Evolutionary conservation across 2,888 invertebrate genomes (phyloP).

Genomic region (Agriotes lineatus): DNA sequence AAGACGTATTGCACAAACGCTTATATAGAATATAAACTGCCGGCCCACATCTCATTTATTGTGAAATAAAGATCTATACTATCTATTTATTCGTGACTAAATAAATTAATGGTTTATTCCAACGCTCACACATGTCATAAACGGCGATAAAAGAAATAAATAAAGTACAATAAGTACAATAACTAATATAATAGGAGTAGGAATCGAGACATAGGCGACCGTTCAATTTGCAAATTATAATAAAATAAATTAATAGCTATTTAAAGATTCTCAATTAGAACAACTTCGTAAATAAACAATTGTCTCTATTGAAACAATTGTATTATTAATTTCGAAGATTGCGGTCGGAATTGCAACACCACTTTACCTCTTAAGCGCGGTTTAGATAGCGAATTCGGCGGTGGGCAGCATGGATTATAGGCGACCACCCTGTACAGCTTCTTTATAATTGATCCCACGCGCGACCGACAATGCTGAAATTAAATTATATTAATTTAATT

Average conservation of each 20-base stretch:
- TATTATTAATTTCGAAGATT: slow-evolving; percentile 35
- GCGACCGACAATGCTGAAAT: slow-evolving; percentile 26
- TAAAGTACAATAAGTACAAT: slow-evolving; percentile 38
- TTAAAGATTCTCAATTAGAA: slow-evolving; percentile 37
- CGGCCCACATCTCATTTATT: slow-evolving; percentile 27
- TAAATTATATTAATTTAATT: slow-evolving; percentile 57
- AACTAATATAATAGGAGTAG: slow-evolving; percentile 31
- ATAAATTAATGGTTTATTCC: slow-evolving; percentile 40
- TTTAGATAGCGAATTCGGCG: slow-evolving; percentile 16
- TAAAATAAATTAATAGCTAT: slow-evolving; percentile 41
- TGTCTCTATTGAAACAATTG: slow-evolving; percentile 37
- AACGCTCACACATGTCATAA: slow-evolving; percentile 36
- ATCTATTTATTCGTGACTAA: slow-evolving; percentile 38
- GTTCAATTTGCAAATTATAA: slow-evolving; percentile 45
- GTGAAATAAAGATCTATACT: slow-evolving; percentile 38
- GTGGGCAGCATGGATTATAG: slow-evolving; percentile 32
- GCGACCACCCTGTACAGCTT: slow-evolving; percentile 28
- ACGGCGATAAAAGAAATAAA: slow-evolving; percentile 35
- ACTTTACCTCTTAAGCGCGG: slow-evolving; percentile 18
- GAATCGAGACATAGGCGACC: slow-evolving; percentile 28
- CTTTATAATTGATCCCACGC: slow-evolving; percentile 24
- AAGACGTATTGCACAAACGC: slow-evolving; percentile 14
- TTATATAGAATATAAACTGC: slow-evolving; percentile 15
- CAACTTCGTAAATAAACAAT: slow-evolving; percentile 44
- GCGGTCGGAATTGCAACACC: slow-evolving; percentile 21